These are phyloP conservation scores for Tetragonula carbonaria DNA, from an alignment of 2,888 invertebrate species.

Conservation along the genomic window DNA sequence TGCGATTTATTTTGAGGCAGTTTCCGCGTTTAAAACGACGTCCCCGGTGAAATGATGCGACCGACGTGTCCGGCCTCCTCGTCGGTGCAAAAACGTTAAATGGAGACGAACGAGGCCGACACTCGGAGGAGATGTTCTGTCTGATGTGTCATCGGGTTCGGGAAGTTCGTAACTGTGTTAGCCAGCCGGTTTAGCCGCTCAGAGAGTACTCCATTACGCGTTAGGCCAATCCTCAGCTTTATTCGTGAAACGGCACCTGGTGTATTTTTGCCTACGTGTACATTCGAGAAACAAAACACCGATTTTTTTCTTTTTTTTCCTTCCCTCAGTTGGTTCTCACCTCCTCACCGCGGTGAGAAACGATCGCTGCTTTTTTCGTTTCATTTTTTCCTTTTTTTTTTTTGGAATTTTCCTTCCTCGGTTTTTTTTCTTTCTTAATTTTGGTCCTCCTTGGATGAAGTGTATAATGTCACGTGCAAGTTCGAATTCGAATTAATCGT, in stretches of 20 bases:
- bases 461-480: neutral
- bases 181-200: constrained; percentile 40
- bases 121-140: constrained; percentile 53
- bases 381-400: neutral
- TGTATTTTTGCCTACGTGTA: constrained; percentile 26
- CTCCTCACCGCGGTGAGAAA: no score
- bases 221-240: constrained; percentile 33
- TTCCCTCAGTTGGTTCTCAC: neutral
- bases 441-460: constrained; percentile 15
- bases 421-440: constrained; percentile 3
- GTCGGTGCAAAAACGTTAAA: constrained; percentile 19
- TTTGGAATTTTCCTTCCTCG: neutral
- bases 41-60: constrained; percentile 1
- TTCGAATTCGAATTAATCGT: neutral
- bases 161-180: constrained; percentile 49
- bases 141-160: constrained; percentile 25
- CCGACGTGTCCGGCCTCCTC: neutral
- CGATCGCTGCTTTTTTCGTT: neutral
- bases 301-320: neutral
- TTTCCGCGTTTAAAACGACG: constrained; percentile 7
- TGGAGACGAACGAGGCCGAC: constrained; percentile 28
- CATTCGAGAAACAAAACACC: constrained; percentile 2
- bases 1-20: constrained; percentile 25
- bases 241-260: constrained; percentile 25
- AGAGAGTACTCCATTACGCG: constrained; percentile 57